phyloP scores from a whole-genome alignment of 2,113 vertebrate species.

The Nerophis lumbriciformis region DNA sequence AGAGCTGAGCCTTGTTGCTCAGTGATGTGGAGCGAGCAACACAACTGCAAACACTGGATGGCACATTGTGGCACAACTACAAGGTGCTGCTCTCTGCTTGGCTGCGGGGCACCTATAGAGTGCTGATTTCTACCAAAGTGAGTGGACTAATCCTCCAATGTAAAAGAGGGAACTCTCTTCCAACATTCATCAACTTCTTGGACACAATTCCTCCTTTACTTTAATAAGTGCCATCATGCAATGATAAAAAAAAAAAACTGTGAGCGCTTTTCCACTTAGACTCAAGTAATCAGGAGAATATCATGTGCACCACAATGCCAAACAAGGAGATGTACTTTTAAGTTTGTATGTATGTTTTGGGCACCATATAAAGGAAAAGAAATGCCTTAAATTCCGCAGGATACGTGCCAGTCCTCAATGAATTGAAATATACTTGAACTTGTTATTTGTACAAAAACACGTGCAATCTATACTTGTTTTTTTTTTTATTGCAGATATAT shows the following conservation, averaged over 20 bases:
- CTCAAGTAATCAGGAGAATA: slow-evolving; percentile 60
- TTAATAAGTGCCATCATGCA: slow-evolving; percentile 51
- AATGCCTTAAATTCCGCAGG: slow-evolving; percentile 71
- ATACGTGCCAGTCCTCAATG: slow-evolving; percentile 72
- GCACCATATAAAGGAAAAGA: slow-evolving; percentile 67
- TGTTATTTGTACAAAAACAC: slow-evolving; percentile 84
- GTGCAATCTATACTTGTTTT: slow-evolving; percentile 86
- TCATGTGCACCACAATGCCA: slow-evolving; percentile 51
- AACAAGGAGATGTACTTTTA: slow-evolving; percentile 39
- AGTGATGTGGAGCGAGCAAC: slow-evolving; percentile 28
- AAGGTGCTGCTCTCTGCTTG: slow-evolving; percentile 52
- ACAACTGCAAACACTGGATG: slow-evolving; percentile 56
- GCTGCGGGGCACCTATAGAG: slow-evolving; percentile 39
- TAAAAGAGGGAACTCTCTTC: slow-evolving; percentile 36
- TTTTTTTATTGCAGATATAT: slow-evolving; percentile 66
- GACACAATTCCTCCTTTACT: slow-evolving; percentile 57
- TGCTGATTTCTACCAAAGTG: slow-evolving; percentile 46
- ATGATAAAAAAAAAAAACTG: slow-evolving; percentile 44
- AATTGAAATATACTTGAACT: slow-evolving; percentile 92
- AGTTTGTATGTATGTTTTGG: slow-evolving; percentile 45
- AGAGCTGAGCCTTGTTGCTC: slow-evolving; percentile 28
- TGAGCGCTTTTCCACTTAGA: slow-evolving; percentile 66
- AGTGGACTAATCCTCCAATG: slow-evolving; percentile 47
- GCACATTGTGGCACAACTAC: slow-evolving; percentile 44
- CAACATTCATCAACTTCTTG: slow-evolving; percentile 43